These are phyloP conservation scores for Norana najaformis DNA, from an alignment of 2,888 invertebrate species.

Conservation along the genomic window DNA sequence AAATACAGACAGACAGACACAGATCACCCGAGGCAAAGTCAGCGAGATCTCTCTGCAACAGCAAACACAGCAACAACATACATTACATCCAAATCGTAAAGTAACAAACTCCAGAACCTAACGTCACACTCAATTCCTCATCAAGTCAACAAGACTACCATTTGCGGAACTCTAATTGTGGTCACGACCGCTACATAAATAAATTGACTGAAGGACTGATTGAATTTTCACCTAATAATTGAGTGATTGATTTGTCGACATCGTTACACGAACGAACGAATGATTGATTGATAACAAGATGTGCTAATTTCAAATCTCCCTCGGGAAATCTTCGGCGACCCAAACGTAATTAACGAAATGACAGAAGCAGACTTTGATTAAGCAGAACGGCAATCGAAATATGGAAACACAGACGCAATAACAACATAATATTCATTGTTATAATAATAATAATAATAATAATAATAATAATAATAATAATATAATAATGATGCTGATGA, in stretches of 20 bases:
- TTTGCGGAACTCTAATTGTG: not conserved
- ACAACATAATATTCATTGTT: not conserved
- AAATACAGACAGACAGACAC: not conserved
- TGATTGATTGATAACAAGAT: no score
- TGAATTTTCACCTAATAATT: constrained; percentile 1
- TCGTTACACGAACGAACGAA: not conserved
- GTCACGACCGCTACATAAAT: not conserved
- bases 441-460: not conserved
- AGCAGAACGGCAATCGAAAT: not conserved
- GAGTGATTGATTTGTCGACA: not conserved
- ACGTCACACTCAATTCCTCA: not conserved
- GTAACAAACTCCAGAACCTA: not conserved
- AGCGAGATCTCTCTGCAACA: not conserved
- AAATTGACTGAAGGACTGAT: not conserved
- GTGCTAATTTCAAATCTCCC: no score
- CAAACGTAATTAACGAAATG: not conserved
- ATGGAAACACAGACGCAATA: not conserved
- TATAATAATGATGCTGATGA: no score
- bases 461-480: not conserved
- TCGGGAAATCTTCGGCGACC: not conserved
- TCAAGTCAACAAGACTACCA: not conserved
- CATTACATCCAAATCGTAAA: not conserved
- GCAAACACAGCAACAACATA: not conserved
- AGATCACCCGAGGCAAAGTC: not conserved
- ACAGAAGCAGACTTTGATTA: no score